phyloP scores from a whole-genome alignment of 2,888 invertebrate species.

The Amblyjoppa fuscipennis region DNA sequence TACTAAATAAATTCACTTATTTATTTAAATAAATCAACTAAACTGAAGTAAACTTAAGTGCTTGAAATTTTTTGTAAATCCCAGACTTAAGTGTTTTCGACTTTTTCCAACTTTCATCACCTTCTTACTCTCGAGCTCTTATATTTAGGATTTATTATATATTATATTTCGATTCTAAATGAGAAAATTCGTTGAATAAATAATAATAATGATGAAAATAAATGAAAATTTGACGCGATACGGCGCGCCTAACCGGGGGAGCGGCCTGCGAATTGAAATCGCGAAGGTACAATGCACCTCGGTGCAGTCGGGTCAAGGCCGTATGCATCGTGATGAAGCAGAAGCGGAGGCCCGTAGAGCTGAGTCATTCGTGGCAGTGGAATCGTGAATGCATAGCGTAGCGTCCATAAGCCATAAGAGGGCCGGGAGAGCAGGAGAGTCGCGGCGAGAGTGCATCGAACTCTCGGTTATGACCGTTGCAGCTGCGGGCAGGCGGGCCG shows the following conservation, averaged over 20 bases:
- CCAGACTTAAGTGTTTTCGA: too few relatives aligned
- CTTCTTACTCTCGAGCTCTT: too few relatives aligned
- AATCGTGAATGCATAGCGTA: conserved; percentile 70
- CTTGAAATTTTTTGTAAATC: too few relatives aligned
- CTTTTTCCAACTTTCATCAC: too few relatives aligned
- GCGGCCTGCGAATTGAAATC: conserved; percentile 60
- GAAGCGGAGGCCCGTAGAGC: conserved; percentile 42
- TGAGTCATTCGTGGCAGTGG: conserved; percentile 82
- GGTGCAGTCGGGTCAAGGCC: conserved; percentile 84
- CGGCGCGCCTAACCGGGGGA: not conserved
- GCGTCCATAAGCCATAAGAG: conserved; percentile 68
- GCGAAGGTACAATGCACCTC: conserved; percentile 81
- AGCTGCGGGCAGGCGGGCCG: conserved; percentile 75
- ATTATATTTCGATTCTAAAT: too few relatives aligned
- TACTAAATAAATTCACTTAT: not conserved
- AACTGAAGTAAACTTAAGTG: too few relatives aligned
- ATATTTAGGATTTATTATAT: too few relatives aligned
- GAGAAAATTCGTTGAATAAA: too few relatives aligned
- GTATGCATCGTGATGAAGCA: conserved; percentile 78
- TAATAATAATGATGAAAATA: not conserved
- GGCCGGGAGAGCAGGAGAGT: conserved; percentile 45
- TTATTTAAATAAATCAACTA: too few relatives aligned
- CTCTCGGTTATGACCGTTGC: conserved; percentile 83
- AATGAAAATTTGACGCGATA: not conserved
- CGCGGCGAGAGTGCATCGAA: conserved; percentile 82